Evolutionary conservation across 2,888 invertebrate species (phyloP), one percentile per base, ranked within the genome.

Genomic region (Caenorhabditis afra): DNA sequence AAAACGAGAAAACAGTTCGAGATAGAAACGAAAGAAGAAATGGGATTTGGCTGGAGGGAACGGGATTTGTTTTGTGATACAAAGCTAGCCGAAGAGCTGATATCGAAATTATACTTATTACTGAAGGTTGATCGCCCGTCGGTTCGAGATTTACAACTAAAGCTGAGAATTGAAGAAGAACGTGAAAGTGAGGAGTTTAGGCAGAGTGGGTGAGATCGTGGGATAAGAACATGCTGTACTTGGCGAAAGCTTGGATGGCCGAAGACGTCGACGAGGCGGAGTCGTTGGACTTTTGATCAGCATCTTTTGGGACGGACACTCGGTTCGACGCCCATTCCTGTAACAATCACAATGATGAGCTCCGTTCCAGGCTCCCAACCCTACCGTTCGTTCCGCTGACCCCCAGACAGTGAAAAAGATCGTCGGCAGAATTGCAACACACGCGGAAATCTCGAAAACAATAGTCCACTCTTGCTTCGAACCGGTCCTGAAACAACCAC

Each of bases 321-420:
- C 70, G 57, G 50, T 68, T 75, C 20, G 75, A 65, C 5, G 79
- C 79, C 79, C 79, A 79, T 53, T 75, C 75, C 65, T 70, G 41
- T 55, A 77, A 62, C 45, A 4, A 37, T 29, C 29, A 18, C 45
- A 14, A n/a, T 37, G 11, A 37, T 7, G 18, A 22, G 20, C 14
- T 39, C 14, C 8, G 20, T 4, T 50, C 2, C 3, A 49, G 14
- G 20, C 39, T n/a, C n/a, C n/a, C n/a, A n/a, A n/a, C n/a, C n/a
- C 45, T 41, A 77, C 77, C 35, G 65, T 61, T 73, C 82, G 11
- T 37, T 82, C 82, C 1, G 82, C 82, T 0, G 78, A 78, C 50
- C 82, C 82, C 88, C 87, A 89, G 12, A 87, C 52, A 8, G 89
- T 84, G 81, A 89, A 89, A 82, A 89, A 89, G 22, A 89, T 59